Evolutionary conservation across 2,113 vertebrate species (phyloP).

Genomic region (Callorhinus ursinus): DNA sequence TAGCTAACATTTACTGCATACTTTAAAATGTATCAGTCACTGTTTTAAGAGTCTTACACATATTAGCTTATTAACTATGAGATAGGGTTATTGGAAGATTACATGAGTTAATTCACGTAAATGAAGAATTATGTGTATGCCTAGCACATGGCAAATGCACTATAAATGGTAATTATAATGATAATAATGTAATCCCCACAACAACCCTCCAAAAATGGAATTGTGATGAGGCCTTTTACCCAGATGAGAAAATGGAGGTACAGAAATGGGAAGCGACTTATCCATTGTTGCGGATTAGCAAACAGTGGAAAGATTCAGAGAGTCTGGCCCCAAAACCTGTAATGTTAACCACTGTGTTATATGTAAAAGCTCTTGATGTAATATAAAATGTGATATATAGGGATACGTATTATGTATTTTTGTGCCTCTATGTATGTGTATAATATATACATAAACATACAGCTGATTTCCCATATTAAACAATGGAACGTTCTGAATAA

Average conservation of each 20-base stretch:
- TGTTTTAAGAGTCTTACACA: background rate
- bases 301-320: background rate
- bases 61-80: conserved; percentile 33
- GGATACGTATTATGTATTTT: background rate
- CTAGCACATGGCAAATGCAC: background rate
- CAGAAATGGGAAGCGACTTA: background rate
- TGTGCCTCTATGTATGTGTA: background rate
- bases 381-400: background rate
- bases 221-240: background rate
- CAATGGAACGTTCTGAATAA: conserved; percentile 43
- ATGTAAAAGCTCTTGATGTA: background rate
- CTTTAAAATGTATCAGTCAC: conserved; percentile 24
- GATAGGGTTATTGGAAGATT: background rate
- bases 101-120: conserved; percentile 34
- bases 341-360: background rate
- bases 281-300: background rate
- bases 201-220: background rate
- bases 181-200: background rate
- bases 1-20: background rate
- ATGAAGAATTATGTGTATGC: background rate
- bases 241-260: conserved; percentile 44
- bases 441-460: background rate
- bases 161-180: background rate
- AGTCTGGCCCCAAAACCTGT: background rate
- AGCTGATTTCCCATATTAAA: conserved; percentile 34